Evolutionary conservation across 2,888 invertebrate genomes (phyloP).

Genomic region (Pomacea canaliculata): DNA sequence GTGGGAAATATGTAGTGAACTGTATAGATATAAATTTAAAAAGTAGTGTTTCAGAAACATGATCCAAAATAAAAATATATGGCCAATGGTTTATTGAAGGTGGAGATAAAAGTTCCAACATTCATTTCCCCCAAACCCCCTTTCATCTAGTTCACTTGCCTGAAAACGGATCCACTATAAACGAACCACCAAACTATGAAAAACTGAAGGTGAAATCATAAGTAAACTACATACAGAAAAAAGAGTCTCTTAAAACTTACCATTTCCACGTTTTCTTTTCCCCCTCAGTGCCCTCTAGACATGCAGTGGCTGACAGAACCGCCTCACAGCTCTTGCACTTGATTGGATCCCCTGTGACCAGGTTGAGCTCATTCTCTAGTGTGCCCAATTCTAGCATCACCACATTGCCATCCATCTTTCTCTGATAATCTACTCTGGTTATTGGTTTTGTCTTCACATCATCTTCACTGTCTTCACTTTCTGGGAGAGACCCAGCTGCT

Average conservation of each 20-base stretch:
- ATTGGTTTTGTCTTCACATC: not conserved
- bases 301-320: slow-evolving; percentile 51
- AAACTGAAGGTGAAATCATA: no score
- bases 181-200: no score
- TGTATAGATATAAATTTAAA: not conserved
- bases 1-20: not conserved
- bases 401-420: slow-evolving; percentile 54
- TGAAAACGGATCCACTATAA: no score
- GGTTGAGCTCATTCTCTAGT: slow-evolving; percentile 48
- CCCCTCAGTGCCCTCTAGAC: slow-evolving; percentile 34
- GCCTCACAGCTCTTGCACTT: slow-evolving; percentile 51
- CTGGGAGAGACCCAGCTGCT: no score
- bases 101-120: no score
- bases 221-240: no score
- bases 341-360: slow-evolving; percentile 57
- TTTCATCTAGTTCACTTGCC: no score
- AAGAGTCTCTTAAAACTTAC: slow-evolving; percentile 31
- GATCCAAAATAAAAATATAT: no score
- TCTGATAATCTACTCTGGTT: slow-evolving; percentile 22
- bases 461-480: not conserved
- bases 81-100: no score
- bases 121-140: no score
- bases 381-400: slow-evolving; percentile 51
- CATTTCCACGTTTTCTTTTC: slow-evolving; percentile 51
- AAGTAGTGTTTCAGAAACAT: no score